Base-by-base conservation (phyloP, 2,797 vertebrate genomes). In the Crenichthys baileyi region DNA sequence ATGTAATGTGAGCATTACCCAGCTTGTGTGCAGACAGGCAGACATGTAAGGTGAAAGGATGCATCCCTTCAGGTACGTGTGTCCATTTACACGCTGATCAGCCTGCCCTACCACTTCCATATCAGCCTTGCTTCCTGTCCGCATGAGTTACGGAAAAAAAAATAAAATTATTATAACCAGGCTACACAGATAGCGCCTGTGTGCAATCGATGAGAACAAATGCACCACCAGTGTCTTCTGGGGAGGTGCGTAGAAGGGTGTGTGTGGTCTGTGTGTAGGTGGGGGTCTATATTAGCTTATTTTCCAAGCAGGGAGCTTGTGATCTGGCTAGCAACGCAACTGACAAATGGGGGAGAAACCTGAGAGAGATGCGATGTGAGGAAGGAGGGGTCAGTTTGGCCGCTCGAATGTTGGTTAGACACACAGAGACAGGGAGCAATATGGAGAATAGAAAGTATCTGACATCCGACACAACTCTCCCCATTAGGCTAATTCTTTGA, bases 201-300 rank as follows among this genome's bases (percentile, higher is more conserved):
- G 75, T 93, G 85, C 85, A 94, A 95, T 95, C 94, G 91, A 95
- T 95, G 87, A 85, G 82, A 58, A 84, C 90, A 94, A 93, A 95
- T 91, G 92, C 92, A 92, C 91, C 88, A 85, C 81, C 91, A 76
- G 91, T 91, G 92, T 90, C 89, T 93, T 94, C 77, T 85, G 86
- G 88, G 86, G 84, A 77, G 83, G 82, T 58, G 87, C 78, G 73
- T 16, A 75, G 81, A 75, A 29, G 24, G 8, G 26, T 39, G 61
- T 13, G 56, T 3, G 31, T 74, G 26, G 18, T 36, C 36, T 36
- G 36, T 36, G 36, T 36, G 36, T 36, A 36, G 36, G 67, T 46
- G 85, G 56, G 24, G 11, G n/a, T 5, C 11, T 7, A 63, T 89
- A 91, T 91, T 87, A 92, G 87, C 91, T 91, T 85, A 89, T 93